phyloP scores from a whole-genome alignment of 2,888 invertebrate species.

The Hydropsyche betteni region DNA sequence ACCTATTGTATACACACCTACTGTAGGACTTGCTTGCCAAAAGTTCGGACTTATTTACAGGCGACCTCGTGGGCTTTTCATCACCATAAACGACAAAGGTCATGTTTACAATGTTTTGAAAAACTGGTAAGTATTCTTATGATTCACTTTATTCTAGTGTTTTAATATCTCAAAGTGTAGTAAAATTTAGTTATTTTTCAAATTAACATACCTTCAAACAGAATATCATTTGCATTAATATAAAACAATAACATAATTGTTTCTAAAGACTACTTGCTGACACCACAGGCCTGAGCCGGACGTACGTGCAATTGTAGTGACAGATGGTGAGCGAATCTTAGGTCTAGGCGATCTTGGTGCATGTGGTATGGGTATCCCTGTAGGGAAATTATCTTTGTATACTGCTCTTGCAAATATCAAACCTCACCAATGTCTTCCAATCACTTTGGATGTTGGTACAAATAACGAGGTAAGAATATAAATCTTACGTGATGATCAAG shows the following conservation, averaged over 20 bases:
- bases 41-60: conserved; percentile 95
- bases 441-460: conserved; percentile 94
- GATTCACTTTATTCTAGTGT: conserved; percentile 54
- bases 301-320: conserved; percentile 89
- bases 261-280: conserved; percentile 52
- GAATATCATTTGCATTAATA: neutral
- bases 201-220: neutral
- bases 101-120: conserved; percentile 90
- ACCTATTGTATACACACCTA: conserved; percentile 98
- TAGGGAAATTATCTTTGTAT: conserved; percentile 95
- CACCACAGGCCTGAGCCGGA: conserved; percentile 80
- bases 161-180: conserved; percentile 53
- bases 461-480: conserved; percentile 76
- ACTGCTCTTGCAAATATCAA: conserved; percentile 97
- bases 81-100: conserved; percentile 94
- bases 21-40: conserved; percentile 96
- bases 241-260: conserved; percentile 40
- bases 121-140: conserved; percentile 79
- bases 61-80: conserved; percentile 92
- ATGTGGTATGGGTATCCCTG: conserved; percentile 98
- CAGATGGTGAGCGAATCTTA: conserved; percentile 96
- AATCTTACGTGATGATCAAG: neutral
- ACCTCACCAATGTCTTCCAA: conserved; percentile 93
- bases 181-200: conserved; percentile 35
- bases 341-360: conserved; percentile 97